Percentiles rank a stretch among this genome's conserved stretches.
Evolutionary conservation across 2,797 vertebrate species (phyloP).

Genomic region (Loriculus beryllinus): DNA sequence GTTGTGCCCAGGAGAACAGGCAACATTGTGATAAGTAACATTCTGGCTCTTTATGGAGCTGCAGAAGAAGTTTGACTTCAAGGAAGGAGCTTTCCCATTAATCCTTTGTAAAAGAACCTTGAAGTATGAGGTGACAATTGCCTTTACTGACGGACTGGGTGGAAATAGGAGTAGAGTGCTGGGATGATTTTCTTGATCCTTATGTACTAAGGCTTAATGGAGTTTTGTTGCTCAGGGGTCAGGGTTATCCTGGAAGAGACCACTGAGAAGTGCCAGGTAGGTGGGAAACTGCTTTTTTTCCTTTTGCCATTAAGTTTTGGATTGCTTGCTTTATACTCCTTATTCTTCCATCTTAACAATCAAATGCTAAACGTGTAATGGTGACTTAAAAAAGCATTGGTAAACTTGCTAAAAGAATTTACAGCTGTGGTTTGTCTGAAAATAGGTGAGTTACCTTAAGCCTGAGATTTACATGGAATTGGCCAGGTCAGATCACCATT

Average conservation of each 20-base stretch:
- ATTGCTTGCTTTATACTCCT: not conserved
- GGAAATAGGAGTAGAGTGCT: not conserved
- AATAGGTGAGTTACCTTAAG: not conserved
- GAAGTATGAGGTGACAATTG: not conserved
- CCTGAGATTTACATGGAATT: not conserved
- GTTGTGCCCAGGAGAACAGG: not conserved
- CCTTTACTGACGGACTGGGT: not conserved
- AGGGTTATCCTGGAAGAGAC: not conserved
- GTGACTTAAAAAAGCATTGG: not conserved
- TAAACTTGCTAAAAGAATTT: not conserved
- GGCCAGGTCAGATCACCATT: fast-evolving
- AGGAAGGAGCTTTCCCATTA: not conserved
- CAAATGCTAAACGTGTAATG: not conserved
- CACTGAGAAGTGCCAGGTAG: not conserved
- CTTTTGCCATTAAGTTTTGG: not conserved
- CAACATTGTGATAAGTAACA: not conserved
- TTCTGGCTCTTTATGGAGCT: not conserved
- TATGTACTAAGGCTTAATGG: not conserved
- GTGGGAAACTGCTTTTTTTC: not conserved
- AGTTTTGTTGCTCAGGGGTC: not conserved
- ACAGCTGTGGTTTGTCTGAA: not conserved
- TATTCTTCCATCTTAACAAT: not conserved
- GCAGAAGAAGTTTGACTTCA: not conserved
- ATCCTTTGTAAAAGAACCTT: not conserved
- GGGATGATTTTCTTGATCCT: not conserved